These are phyloP conservation scores for Bos javanicus DNA, from an alignment of 2,113 vertebrate species.

Conservation along the genomic window DNA sequence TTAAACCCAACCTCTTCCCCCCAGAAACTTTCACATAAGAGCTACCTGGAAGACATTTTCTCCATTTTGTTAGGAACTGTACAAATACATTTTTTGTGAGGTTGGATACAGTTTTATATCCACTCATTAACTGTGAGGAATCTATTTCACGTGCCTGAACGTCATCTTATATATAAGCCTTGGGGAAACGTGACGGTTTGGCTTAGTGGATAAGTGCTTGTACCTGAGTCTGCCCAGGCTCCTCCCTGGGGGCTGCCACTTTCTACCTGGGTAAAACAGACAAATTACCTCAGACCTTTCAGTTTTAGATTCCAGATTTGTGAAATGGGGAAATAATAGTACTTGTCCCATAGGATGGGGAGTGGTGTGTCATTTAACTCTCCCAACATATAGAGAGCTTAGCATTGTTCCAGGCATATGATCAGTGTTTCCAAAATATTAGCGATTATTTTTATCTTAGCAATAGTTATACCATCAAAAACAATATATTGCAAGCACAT, in stretches of 20 bases:
- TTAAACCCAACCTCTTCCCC: neutral
- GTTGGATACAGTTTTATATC: neutral
- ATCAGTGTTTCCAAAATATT: neutral
- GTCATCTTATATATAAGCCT: neutral
- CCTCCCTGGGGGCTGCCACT: neutral
- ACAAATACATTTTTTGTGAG: neutral
- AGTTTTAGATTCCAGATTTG: neutral
- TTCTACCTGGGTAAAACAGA: neutral
- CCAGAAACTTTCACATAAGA: neutral
- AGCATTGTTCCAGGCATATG: neutral
- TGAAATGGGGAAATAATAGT: neutral
- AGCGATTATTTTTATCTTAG: constrained; percentile 9
- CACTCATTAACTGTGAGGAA: neutral
- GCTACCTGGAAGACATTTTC: neutral
- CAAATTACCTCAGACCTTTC: neutral
- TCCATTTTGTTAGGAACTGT: neutral
- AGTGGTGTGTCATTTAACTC: neutral
- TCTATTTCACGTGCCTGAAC: neutral
- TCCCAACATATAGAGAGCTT: neutral
- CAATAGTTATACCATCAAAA: neutral
- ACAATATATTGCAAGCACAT: neutral
- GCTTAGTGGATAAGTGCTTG: neutral
- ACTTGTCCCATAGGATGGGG: neutral
- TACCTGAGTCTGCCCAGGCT: neutral
- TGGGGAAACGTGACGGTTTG: neutral